Evolutionary conservation across 2,797 vertebrate genomes (phyloP).

Genomic region (Melanogrammus aeglefinus): DNA sequence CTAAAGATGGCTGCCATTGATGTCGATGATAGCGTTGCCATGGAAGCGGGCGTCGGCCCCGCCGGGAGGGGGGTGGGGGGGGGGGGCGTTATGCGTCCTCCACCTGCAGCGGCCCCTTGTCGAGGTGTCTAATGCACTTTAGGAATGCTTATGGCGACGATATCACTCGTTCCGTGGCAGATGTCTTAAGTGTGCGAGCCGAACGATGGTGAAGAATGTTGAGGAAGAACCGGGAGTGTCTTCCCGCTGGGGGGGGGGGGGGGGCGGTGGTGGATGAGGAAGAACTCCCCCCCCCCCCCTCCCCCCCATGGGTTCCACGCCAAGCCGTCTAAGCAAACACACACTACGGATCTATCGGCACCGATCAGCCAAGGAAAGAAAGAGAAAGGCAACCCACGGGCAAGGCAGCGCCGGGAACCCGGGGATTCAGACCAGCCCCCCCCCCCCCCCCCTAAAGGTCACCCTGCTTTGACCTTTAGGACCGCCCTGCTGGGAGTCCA

Average conservation of each 20-base stretch:
- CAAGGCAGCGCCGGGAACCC: neutral
- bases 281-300: too few relatives aligned
- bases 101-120: constrained; percentile 8
- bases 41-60: constrained; percentile 12
- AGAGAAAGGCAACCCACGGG: neutral
- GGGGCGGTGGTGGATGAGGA: too few relatives aligned
- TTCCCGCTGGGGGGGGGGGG: constrained; percentile 35
- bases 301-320: too few relatives aligned
- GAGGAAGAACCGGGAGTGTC: constrained; percentile 38
- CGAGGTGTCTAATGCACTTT: constrained; percentile 33
- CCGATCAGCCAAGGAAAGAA: neutral
- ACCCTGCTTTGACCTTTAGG: neutral
- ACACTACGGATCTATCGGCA: constrained; percentile 15
- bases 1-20: constrained; percentile 32
- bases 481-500: neutral
- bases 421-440: too few relatives aligned
- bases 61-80: constrained; percentile 25
- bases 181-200: constrained; percentile 16
- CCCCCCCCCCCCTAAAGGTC: neutral
- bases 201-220: constrained; percentile 32
- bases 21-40: neutral
- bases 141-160: constrained; percentile 26
- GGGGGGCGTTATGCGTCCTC: constrained; percentile 16
- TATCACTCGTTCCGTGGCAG: constrained; percentile 32
- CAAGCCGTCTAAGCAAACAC: constrained; percentile 49